Evolutionary conservation across 2,113 vertebrate species (phyloP), one percentile per base, ranked within the genome.

Genomic region (Etheostoma cragini): DNA sequence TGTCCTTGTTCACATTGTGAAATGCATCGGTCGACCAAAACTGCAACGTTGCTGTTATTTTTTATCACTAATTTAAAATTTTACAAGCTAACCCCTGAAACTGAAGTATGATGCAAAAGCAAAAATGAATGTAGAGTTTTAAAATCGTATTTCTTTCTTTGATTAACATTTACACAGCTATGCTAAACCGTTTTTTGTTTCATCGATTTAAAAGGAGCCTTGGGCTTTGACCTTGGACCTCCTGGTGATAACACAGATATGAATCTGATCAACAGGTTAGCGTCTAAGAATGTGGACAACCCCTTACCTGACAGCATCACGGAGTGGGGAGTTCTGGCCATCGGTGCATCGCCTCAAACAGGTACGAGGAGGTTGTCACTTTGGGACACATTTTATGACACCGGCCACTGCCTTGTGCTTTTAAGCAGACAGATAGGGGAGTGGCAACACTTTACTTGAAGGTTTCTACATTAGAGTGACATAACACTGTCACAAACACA

Each of bases 301-400:
- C 24, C 89, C 1, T 80, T 95, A 53, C 94, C 94, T 0, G 95
- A 95, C 89, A 95, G 94, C 66, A 95, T 96, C 89, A 96, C 95
- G 12, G 90, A 95, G 86, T 95, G 94, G 95, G 94, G 95, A 3
- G 35, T 95, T 26, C 45, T 94, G 64, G 95, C 93, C 14, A 26
- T 96, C 68, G 94, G 95, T 35, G 46, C 93, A n/a, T 95, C 95
- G 4, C 75, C 89, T 47, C 47, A 84, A 0, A 96, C 88, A 86
- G 95, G 95, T 93, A 69, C 2, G 73, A n/a, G 49, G 61, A 52
- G 7, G 21, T 38, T 2, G 50, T 38, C 15, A 22, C 21, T 45
- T n/a, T 45, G 19, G n/a, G 35, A 38, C 38, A 42, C 38, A 42
- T 11, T 42, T 42, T 42, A 42, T 42, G 2, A 11, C 10, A 42